Conservation (phyloP, 2,888 invertebrate genomes). For the Lydus trimaculatus region DNA sequence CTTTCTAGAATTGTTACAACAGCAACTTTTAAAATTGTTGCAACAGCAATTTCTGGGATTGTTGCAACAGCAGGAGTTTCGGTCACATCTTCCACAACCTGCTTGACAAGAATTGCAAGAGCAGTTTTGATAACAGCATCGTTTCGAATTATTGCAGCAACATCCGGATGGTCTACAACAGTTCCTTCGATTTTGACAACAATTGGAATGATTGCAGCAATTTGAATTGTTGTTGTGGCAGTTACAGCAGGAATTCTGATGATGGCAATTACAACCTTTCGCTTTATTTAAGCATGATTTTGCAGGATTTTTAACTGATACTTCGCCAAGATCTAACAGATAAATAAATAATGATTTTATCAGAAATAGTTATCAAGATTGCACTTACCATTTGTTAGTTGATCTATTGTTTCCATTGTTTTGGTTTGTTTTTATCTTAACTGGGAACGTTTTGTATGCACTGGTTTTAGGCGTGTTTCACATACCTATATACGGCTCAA, state of each 20-base stretch:
- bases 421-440: not conserved
- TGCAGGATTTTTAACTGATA: not conserved
- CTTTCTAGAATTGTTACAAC: not conserved
- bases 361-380: not conserved
- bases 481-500: not conserved
- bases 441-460: not conserved
- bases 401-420: slow-evolving; percentile 5
- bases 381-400: slow-evolving; percentile 7
- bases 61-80: not conserved
- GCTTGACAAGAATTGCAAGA: not conserved
- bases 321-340: not conserved
- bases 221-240: too few species aligned
- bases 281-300: not conserved
- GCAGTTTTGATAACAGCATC: not conserved
- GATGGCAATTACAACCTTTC: not conserved
- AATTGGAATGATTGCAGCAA: not conserved
- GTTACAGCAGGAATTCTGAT: not conserved
- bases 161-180: not conserved
- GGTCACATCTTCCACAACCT: not conserved
- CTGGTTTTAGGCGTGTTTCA: not conserved
- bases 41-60: not conserved
- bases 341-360: not conserved
- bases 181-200: not conserved
- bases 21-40: not conserved
- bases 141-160: not conserved